phyloP scores from a whole-genome alignment of 2,888 invertebrate species.

The Osedax fenrisi region DNA sequence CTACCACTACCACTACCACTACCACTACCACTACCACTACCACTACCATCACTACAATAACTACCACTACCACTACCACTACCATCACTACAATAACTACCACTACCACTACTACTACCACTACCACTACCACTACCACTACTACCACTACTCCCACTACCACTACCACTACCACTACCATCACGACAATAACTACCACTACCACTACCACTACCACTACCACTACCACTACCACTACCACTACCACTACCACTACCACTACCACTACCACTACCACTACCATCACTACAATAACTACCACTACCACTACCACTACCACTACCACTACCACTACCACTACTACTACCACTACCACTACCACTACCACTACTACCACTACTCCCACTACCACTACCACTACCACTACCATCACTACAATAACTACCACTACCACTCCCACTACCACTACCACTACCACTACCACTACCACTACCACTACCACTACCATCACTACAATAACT shows the following conservation, averaged over 20 bases:
- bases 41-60: slow-evolving; percentile 6
- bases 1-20: slow-evolving; percentile 10
- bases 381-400: not conserved
- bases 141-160: not conserved
- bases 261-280: not conserved
- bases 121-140: slow-evolving; percentile 1
- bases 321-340: not conserved
- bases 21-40: slow-evolving; percentile 11
- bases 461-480: slow-evolving; percentile 1
- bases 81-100: slow-evolving; percentile 10
- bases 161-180: not conserved
- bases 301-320: not conserved
- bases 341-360: not conserved
- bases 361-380: not conserved
- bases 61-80: slow-evolving; percentile 9
- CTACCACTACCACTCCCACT: not conserved
- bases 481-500: not conserved
- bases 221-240: not conserved
- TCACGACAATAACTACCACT: not conserved
- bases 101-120: slow-evolving; percentile 6
- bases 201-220: not conserved
- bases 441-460: not conserved
- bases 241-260: not conserved
- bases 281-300: not conserved
- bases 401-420: not conserved